Conservation (phyloP, 2,113 vertebrate genomes). For the Pluvialis apricaria region DNA sequence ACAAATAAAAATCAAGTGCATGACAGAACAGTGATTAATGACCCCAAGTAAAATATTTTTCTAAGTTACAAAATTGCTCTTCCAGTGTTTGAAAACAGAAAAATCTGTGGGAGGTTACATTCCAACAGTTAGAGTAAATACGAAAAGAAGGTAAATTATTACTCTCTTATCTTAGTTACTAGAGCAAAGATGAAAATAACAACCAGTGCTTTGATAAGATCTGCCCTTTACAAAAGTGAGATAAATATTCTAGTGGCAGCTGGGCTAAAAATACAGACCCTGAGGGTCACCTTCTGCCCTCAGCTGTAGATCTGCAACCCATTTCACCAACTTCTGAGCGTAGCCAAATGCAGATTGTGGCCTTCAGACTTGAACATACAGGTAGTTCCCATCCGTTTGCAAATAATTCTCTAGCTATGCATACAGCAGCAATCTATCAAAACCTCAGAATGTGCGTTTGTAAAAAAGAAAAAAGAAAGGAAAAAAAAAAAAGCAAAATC, state of each 20-base stretch:
- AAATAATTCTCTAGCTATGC: not conserved
- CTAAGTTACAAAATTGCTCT: conserved; percentile 23
- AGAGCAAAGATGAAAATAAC: conserved; percentile 29
- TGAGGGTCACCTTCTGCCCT: conserved; percentile 2
- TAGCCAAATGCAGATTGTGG: not conserved
- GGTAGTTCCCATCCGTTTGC: not conserved
- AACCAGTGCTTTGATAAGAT: conserved; percentile 18
- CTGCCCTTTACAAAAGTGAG: conserved; percentile 19
- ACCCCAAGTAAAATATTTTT: conserved; percentile 31
- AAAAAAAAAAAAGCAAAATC: not conserved
- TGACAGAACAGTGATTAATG: conserved; percentile 35
- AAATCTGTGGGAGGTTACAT: conserved; percentile 31
- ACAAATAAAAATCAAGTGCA: conserved; percentile 24
- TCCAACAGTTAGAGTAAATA: conserved; percentile 34
- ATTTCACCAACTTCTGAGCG: not conserved
- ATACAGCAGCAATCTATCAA: not conserved
- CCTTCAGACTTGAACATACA: not conserved
- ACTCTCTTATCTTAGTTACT: conserved; percentile 34
- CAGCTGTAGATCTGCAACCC: not conserved
- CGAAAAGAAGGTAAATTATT: conserved; percentile 19
- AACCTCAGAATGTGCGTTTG: not conserved
- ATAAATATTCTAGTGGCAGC: conserved; percentile 14
- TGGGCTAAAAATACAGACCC: conserved; percentile 21
- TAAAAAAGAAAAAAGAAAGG: not conserved
- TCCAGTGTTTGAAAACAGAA: conserved; percentile 30